phyloP scores from a whole-genome alignment of 2,113 vertebrate genomes.

The Bubo scandiacus region DNA sequence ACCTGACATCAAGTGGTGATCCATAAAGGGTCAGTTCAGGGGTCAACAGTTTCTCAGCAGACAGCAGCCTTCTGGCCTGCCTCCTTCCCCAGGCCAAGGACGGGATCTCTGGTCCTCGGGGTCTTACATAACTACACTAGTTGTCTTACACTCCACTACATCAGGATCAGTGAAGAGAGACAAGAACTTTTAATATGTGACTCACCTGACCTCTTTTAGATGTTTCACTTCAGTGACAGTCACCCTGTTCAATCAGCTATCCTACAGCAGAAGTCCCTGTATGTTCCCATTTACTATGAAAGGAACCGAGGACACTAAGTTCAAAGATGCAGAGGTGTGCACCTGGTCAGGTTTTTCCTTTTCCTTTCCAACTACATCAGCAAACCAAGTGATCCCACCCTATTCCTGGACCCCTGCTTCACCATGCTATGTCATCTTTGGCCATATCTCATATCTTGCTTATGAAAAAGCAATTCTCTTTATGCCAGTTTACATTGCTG shows the following conservation, averaged over 20 bases:
- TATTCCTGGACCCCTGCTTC: background rate
- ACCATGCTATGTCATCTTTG: rapidly evolving
- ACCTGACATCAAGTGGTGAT: background rate
- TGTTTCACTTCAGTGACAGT: background rate
- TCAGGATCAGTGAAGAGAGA: background rate
- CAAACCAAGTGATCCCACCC: background rate
- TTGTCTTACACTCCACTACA: background rate
- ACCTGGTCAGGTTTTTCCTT: background rate
- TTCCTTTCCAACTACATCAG: background rate
- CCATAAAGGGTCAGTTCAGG: background rate
- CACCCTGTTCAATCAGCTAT: background rate
- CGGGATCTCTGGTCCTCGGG: background rate
- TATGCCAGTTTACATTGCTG: background rate
- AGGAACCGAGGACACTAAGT: background rate
- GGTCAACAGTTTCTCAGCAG: background rate
- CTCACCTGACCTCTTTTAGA: background rate
- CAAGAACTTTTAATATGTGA: background rate
- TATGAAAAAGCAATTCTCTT: background rate
- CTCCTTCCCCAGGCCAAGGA: background rate
- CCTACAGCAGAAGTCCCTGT: background rate
- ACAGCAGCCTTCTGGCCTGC: background rate
- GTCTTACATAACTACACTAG: background rate
- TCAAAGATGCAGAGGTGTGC: background rate
- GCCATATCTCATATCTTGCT: background rate
- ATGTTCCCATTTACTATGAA: background rate